phyloP scores from a whole-genome alignment of 2,797 vertebrate species.

The Epinephelus malabaricus region DNA sequence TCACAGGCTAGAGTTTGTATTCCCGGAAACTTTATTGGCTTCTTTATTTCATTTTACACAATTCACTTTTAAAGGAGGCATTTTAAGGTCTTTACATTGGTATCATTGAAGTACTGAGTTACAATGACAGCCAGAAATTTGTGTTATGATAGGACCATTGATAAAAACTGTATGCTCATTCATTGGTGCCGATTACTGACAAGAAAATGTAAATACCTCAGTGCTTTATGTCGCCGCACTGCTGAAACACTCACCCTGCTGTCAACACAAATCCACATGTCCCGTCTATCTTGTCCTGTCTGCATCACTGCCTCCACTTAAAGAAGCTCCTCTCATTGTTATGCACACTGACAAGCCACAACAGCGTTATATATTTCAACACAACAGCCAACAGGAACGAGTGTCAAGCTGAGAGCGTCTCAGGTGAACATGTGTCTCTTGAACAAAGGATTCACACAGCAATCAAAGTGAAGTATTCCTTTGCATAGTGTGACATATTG shows the following conservation, averaged over 20 bases:
- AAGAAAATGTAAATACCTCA: background rate
- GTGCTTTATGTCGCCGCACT: background rate
- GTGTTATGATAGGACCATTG: background rate
- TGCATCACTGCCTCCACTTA: conserved; percentile 45
- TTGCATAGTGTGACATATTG: conserved; percentile 21
- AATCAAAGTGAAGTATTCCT: conserved; percentile 28
- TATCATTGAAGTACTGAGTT: background rate
- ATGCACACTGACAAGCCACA: conserved; percentile 34
- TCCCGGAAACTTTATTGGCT: background rate
- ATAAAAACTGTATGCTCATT: conserved; percentile 17
- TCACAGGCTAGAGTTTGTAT: too few relatives aligned
- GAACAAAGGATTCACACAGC: conserved; percentile 19
- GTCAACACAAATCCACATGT: conserved; percentile 43
- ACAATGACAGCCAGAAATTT: background rate
- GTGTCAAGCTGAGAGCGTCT: background rate
- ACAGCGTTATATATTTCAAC: conserved; percentile 18
- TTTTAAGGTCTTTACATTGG: background rate
- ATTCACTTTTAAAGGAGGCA: background rate
- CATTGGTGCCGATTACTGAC: conserved; percentile 5
- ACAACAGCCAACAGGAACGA: conserved; percentile 11
- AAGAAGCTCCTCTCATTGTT: conserved; percentile 37
- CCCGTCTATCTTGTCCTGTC: conserved; percentile 17
- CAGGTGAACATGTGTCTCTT: conserved; percentile 5
- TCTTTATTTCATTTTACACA: background rate
- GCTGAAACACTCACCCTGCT: conserved; percentile 29